Evolutionary conservation across 1,140 invertebrate species (phyloP).

Genomic region (Drosophila burlai): DNA sequence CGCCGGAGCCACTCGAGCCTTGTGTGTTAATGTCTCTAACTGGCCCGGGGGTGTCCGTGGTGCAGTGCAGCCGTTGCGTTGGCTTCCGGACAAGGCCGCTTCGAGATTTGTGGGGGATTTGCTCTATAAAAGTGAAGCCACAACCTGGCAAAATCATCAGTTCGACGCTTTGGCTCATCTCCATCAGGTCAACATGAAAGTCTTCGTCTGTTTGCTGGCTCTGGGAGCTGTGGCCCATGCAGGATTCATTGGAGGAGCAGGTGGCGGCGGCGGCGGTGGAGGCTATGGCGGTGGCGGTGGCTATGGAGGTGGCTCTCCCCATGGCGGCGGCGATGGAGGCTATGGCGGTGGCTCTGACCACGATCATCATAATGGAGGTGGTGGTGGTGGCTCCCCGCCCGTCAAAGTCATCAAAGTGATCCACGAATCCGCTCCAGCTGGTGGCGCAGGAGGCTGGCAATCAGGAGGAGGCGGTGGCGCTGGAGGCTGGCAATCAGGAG

Average conservation of each 20-base stretch:
- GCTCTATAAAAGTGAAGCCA: constrained; percentile 67
- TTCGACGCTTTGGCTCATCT: constrained; percentile 59
- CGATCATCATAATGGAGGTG: constrained; percentile 51
- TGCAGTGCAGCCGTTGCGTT: constrained; percentile 43
- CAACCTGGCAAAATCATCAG: constrained; percentile 60
- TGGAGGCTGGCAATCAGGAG: constrained; percentile 19
- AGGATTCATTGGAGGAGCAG: constrained; percentile 63
- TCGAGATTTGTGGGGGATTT: neutral
- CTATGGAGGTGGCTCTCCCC: constrained; percentile 23
- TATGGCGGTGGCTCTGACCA: constrained; percentile 48
- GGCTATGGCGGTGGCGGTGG: constrained; percentile 19
- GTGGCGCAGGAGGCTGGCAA: constrained; percentile 39
- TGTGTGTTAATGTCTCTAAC: constrained; percentile 43
- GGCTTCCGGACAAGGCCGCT: constrained; percentile 47
- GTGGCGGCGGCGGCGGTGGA: constrained; percentile 24
- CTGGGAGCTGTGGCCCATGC: constrained; percentile 56
- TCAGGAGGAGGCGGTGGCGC: constrained; percentile 34
- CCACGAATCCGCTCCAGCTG: constrained; percentile 53
- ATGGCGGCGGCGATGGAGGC: constrained; percentile 38
- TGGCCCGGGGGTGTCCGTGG: constrained; percentile 37
- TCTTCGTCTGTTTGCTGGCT: constrained; percentile 68
- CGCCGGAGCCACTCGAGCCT: constrained; percentile 34
- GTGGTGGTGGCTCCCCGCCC: constrained; percentile 33
- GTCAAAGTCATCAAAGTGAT: constrained; percentile 73
- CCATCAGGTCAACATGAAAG: constrained; percentile 69